Conservation (phyloP, 2,888 invertebrate species). For the Morpho deidamia region DNA sequence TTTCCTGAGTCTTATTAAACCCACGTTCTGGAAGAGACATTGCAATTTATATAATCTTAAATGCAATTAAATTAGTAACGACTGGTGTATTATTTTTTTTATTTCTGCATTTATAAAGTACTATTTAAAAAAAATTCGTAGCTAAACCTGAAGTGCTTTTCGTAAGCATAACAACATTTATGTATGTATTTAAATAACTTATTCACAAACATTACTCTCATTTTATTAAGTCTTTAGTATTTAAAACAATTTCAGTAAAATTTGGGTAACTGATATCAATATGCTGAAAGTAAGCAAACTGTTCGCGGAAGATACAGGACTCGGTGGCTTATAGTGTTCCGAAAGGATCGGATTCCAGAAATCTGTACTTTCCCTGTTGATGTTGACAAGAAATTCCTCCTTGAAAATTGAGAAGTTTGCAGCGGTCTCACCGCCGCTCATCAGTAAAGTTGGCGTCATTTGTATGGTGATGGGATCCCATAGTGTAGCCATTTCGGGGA, state of each 20-base stretch:
- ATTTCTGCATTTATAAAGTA: too few species aligned
- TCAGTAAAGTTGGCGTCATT: constrained; percentile 6
- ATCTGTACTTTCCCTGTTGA: constrained; percentile 31
- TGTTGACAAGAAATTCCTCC: constrained; percentile 27
- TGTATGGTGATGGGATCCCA: constrained; percentile 16
- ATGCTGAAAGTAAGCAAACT: constrained; percentile 22
- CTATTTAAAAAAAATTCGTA: too few species aligned
- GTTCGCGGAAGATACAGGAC: constrained; percentile 28
- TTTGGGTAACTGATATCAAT: constrained; percentile 19
- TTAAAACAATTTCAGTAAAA: neutral
- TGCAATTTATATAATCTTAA: too few species aligned
- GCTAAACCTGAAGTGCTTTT: too few species aligned
- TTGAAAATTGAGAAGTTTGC: constrained; percentile 16
- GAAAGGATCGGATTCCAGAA: constrained; percentile 34
- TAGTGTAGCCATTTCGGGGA: neutral
- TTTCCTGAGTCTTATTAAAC: too few species aligned
- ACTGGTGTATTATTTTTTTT: too few species aligned
- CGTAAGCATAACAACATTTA: too few species aligned
- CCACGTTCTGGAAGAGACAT: too few species aligned
- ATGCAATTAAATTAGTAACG: too few species aligned
- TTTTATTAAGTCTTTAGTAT: too few species aligned
- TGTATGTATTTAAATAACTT: too few species aligned
- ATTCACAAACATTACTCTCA: too few species aligned
- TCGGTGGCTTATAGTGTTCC: constrained; percentile 27
- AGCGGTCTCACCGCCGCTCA: constrained; percentile 27